Evolutionary conservation across 2,888 invertebrate species (phyloP), one percentile per base, ranked within the genome.

Genomic region (Harmothoe impar): DNA sequence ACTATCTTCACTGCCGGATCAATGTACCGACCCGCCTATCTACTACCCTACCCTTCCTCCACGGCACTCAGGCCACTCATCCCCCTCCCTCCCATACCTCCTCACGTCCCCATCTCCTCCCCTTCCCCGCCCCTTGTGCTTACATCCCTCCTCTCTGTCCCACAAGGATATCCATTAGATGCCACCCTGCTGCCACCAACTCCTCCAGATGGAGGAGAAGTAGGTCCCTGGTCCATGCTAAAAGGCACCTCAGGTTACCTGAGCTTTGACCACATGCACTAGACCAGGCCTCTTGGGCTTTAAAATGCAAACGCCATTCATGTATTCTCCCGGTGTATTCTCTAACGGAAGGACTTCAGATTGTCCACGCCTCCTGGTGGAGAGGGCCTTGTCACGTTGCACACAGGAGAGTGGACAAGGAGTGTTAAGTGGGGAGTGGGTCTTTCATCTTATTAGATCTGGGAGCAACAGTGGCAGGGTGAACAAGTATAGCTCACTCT

Each of bases 161-260:
- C 62, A n/a, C 62, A 62, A 20, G 62, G n/a, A 62, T 5, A 20
- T 62, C 62, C 62, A 62, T 62, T 62, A 62, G 62, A 20, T n/a
- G 62, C 20, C 20, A 20, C 62, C 62, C 62, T 62, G n/a, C 62
- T 20, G 62, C 62, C 62, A 7, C 62, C 20, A 20, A 3, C 62
- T n/a, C 62, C 62, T 62, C 62, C 62, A 20, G 62, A 15, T 20
- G 62, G 12, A 62, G 62, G 20, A 43, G 43, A 20, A 62, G 62
- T 3, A 62, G 23, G 62, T 62, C 62, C 62, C 20, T 3, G 23
- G 20, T n/a, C 12, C 62, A 62, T 62, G n/a, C 62, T 62, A 62
- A 62, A 62, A 62, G 62, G 62, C n/a, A 43, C 43, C 43, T n/a
- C 62, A 62, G 20, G 62, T 62, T 20, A 62, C 62, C 62, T 62